Evolutionary conservation across 1,140 invertebrate genomes (phyloP).

Genomic region (Drosophila tani): DNA sequence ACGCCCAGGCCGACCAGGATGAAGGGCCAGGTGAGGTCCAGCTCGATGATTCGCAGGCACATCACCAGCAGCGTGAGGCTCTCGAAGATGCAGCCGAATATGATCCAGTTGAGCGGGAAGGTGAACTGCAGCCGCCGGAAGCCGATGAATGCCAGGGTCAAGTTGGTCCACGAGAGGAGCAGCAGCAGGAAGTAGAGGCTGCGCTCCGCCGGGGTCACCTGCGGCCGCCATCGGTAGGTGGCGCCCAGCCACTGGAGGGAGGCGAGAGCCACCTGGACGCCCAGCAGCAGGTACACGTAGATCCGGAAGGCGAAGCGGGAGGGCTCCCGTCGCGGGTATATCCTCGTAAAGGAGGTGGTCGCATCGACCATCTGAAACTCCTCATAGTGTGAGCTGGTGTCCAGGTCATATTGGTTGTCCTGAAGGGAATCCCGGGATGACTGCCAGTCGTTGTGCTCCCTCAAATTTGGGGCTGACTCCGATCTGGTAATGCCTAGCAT

Average conservation of each 20-base stretch:
- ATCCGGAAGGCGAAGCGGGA: conserved; percentile 23
- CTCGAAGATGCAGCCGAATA: conserved; percentile 59
- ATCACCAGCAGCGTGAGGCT: conserved; percentile 52
- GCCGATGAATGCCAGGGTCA: conserved; percentile 49
- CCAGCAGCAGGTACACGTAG: conserved; percentile 43
- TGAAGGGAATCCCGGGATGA: neutral
- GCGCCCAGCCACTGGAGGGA: conserved; percentile 47
- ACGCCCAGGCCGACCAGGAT: conserved; percentile 20
- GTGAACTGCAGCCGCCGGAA: conserved; percentile 61
- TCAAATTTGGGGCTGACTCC: conserved; percentile 24
- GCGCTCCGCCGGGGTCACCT: conserved; percentile 20
- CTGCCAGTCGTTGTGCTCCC: conserved; percentile 5
- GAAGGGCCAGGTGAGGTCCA: conserved; percentile 46
- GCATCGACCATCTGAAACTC: neutral
- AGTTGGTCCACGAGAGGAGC: conserved; percentile 49
- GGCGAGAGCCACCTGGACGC: conserved; percentile 40
- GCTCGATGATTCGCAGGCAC: conserved; percentile 33
- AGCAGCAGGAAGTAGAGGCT: conserved; percentile 41
- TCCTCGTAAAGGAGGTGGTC: neutral
- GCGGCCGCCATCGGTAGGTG: conserved; percentile 54
- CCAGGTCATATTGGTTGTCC: neutral
- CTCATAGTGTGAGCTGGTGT: neutral
- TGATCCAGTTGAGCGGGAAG: conserved; percentile 58
- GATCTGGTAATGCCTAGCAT: conserved; percentile 42
- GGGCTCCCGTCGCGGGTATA: neutral